Conservation (phyloP, 2,797 vertebrate species). For the Peromyscus melanophrys region DNA sequence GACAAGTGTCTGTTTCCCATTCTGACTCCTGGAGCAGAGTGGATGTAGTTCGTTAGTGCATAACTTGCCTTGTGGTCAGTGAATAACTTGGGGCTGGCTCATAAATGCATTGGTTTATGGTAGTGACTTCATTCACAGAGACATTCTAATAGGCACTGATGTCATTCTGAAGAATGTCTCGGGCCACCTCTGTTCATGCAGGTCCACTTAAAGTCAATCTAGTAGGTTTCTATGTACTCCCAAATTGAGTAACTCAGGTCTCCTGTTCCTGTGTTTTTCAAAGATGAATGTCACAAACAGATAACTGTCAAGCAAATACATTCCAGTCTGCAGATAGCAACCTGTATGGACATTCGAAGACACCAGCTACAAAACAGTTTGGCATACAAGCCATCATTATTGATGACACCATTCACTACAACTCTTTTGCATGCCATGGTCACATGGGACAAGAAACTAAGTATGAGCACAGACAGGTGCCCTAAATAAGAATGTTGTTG, state of each 20-base stretch:
- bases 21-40: slow-evolving; percentile 37
- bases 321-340: slow-evolving; percentile 39
- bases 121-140: slow-evolving; percentile 45
- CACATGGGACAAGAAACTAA: slow-evolving; percentile 14
- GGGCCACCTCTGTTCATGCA: neutral
- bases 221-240: slow-evolving; percentile 29
- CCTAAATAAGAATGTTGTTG: slow-evolving; percentile 10
- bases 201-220: slow-evolving; percentile 20
- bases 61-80: slow-evolving; percentile 60
- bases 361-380: slow-evolving; percentile 51
- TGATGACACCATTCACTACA: slow-evolving; percentile 30
- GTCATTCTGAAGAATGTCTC: slow-evolving; percentile 51
- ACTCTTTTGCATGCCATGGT: slow-evolving; percentile 38
- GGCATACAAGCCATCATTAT: slow-evolving; percentile 29
- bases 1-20: slow-evolving; percentile 44
- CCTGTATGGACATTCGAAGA: slow-evolving; percentile 29
- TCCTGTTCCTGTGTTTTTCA: slow-evolving; percentile 13
- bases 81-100: slow-evolving; percentile 50
- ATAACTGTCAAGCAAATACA: slow-evolving; percentile 39
- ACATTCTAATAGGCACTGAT: slow-evolving; percentile 9
- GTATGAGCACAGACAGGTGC: neutral
- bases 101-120: slow-evolving; percentile 15
- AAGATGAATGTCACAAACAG: slow-evolving; percentile 52
- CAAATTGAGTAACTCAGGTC: slow-evolving; percentile 16
- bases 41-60: neutral